Percentiles rank a stretch among this genome's conserved stretches.
Evolutionary conservation across 2,888 invertebrate genomes (phyloP).

Genomic region (Apoderus coryli): DNA sequence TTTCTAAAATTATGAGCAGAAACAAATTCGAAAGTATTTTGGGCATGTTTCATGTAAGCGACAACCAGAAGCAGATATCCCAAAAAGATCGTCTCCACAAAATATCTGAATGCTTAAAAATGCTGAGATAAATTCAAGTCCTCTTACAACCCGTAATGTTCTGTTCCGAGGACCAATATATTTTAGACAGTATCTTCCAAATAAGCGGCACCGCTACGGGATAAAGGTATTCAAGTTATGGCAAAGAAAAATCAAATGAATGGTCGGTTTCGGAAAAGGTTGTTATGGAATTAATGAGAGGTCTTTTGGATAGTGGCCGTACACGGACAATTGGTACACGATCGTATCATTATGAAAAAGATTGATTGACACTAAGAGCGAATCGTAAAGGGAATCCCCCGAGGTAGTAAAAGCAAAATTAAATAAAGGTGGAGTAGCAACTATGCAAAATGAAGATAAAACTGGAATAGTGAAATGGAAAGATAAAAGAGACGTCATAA

Average conservation of each 20-base stretch:
- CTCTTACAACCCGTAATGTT: too few relatives aligned
- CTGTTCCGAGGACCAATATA: too few relatives aligned
- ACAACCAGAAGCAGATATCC: conserved; percentile 1
- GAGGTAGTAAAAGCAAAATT: conserved; percentile 10
- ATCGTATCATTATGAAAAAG: conserved; percentile 14
- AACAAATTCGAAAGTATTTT: conserved; percentile 6
- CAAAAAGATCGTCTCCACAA: conserved; percentile 6
- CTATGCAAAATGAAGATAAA: conserved; percentile 9
- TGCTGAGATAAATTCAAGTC: conserved; percentile 15
- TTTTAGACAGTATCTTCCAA: too few relatives aligned
- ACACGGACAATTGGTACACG: conserved; percentile 19
- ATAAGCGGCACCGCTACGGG: too few relatives aligned
- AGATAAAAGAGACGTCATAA: conserved; percentile 11
- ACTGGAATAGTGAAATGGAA: conserved; percentile 9
- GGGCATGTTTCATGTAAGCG: conserved; percentile 7
- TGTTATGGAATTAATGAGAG: conserved; percentile 13
- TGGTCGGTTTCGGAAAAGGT: too few relatives aligned
- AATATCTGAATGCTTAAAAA: conserved; percentile 10
- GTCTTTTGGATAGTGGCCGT: conserved; percentile 15
- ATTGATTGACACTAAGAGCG: too few relatives aligned
- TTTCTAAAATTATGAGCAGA: conserved; percentile 3
- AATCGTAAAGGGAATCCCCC: neutral
- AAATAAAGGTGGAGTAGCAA: conserved; percentile 8
- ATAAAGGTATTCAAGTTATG: too few relatives aligned
- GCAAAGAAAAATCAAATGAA: too few relatives aligned